These are phyloP conservation scores for Lasius platythorax DNA, from an alignment of 2,888 invertebrate genomes.

Conservation along the genomic window DNA sequence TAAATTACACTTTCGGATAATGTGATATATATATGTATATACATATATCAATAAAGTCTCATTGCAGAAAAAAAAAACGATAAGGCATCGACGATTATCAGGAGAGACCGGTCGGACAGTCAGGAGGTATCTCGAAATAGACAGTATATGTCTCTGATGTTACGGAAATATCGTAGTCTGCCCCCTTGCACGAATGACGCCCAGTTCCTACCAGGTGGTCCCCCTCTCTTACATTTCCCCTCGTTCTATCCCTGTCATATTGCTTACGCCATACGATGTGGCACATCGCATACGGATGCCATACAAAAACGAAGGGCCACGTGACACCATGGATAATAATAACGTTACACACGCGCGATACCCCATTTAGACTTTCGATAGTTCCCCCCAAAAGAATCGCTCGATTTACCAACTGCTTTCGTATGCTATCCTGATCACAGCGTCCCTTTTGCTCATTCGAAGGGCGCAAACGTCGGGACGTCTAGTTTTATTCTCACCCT, in stretches of 20 bases:
- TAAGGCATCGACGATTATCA: conserved; percentile 60
- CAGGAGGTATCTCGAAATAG: conserved; percentile 65
- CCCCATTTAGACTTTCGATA: conserved; percentile 60
- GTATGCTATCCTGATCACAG: conserved; percentile 78
- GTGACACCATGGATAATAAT: conserved; percentile 73
- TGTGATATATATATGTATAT: neutral
- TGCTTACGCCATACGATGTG: conserved; percentile 38
- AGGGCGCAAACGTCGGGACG: conserved; percentile 75
- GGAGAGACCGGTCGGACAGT: conserved; percentile 53
- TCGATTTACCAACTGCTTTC: conserved; percentile 72
- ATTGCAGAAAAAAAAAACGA: no score
- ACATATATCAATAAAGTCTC: neutral
- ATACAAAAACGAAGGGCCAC: conserved; percentile 75
- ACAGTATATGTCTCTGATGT: conserved; percentile 64
- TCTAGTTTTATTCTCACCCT: conserved; percentile 37
- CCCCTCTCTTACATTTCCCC: conserved; percentile 16
- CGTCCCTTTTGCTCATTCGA: conserved; percentile 77
- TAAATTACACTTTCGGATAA: no score
- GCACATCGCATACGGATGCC: conserved; percentile 66
- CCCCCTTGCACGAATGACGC: conserved; percentile 50
- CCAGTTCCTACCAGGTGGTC: conserved; percentile 69
- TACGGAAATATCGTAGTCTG: conserved; percentile 70
- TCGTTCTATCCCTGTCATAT: conserved; percentile 26
- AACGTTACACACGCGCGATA: conserved; percentile 66
- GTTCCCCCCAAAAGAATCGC: conserved; percentile 55